Base-by-base conservation (phyloP, 2,888 invertebrate species). In the Diarsia mendica region DNA sequence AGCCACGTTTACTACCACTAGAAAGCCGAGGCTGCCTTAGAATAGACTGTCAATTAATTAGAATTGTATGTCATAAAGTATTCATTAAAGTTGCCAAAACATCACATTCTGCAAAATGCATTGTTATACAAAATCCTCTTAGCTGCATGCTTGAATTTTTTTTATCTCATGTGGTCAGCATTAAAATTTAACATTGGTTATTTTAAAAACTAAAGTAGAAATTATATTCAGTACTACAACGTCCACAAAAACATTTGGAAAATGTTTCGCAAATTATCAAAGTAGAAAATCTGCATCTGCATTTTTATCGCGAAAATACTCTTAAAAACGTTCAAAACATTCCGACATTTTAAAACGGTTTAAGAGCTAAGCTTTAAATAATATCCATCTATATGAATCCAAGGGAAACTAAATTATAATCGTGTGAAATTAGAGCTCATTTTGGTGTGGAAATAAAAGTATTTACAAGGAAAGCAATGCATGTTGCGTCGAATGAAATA, bases 401-500 rank as follows among this genome's bases (percentile, higher is more conserved):
- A n/a, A 53, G 20, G 39, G 48, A 85, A 84, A 77, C 67, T 72
- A 53, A 61, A 72, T 82, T 75, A 44, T 81, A 80, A 9, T 1
- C 0, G 0, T 18, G 11, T 67, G 53, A 33, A 53, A 67, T 79
- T 83, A 84, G 39, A 78, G 79, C 61, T 78, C 66, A 80, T 74
- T 79, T 78, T 89, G 49, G 67, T 72, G 33, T 80, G 76, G 18
- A 87, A 77, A 84, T 76, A 68, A 61, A 75, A 73, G 67, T 79
- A 82, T 86, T 85, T 84, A 84, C 85, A 87, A 82, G 81, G 72
- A 87, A 88, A 89, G 87, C 89, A 88, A 89, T 90, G 92, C 91
- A 92, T 89, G 88, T 82, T 88, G 88, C 88, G 85, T 85, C 77
- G 86, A 87, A 90, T 92, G 91, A 93, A 92, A 93, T 93, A 93